Evolutionary conservation across 2,888 invertebrate genomes (phyloP).

Genomic region (Drosophila bunnanda): DNA sequence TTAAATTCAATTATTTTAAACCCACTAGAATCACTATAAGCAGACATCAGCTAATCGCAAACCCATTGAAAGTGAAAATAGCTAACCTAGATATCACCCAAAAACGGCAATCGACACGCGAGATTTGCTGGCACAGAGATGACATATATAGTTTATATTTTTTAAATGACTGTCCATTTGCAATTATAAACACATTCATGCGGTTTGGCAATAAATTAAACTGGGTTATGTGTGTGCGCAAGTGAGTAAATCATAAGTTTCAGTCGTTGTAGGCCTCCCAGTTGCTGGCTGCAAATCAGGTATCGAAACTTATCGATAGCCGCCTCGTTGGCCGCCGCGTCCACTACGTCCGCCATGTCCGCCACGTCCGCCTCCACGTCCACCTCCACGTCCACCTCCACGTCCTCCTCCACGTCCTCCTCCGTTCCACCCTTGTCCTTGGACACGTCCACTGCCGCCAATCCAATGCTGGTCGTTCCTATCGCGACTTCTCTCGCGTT

Average conservation of each 20-base stretch:
- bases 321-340: conserved; percentile 51
- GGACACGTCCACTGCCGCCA: conserved; percentile 83
- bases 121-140: conserved; percentile 53
- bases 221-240: conserved; percentile 31
- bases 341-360: neutral
- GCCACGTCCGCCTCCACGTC: conserved; percentile 62
- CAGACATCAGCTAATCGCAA: conserved; percentile 29
- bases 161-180: conserved; percentile 45
- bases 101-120: conserved; percentile 25
- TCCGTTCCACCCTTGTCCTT: conserved; percentile 82
- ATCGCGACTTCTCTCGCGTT: conserved; percentile 52
- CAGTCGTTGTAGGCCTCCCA: conserved; percentile 5
- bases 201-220: conserved; percentile 47
- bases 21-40: neutral
- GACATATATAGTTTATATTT: conserved; percentile 55
- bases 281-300: neutral
- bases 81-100: conserved; percentile 26
- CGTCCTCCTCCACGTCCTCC: conserved; percentile 65
- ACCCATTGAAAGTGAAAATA: conserved; percentile 61
- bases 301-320: conserved; percentile 37
- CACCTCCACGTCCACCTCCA: conserved; percentile 75
- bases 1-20: neutral
- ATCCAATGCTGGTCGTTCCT: conserved; percentile 74
- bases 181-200: conserved; percentile 33
- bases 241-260: conserved; percentile 11